These are phyloP conservation scores for Argyrosomus japonicus DNA, from an alignment of 2,113 vertebrate species.

Conservation along the genomic window DNA sequence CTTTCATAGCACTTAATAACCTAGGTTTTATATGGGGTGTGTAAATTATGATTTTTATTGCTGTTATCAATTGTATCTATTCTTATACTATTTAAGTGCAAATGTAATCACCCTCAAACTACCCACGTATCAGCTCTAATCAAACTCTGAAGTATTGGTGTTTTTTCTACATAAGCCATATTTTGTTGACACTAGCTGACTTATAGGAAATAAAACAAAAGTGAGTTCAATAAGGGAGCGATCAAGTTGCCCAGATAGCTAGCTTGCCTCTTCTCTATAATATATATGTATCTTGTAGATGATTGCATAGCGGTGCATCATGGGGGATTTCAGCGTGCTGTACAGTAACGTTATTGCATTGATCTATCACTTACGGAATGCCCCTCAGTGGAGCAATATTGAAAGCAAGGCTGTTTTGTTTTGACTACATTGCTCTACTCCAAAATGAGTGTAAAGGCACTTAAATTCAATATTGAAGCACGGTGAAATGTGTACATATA, in stretches of 20 bases:
- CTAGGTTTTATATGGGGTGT: not conserved
- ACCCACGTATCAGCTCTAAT: not conserved
- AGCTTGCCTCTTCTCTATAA: constrained; percentile 6
- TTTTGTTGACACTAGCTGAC: not conserved
- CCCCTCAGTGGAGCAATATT: constrained; percentile 29
- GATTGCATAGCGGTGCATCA: constrained; percentile 15
- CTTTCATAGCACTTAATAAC: not conserved
- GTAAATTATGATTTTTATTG: not conserved
- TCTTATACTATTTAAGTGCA: not conserved
- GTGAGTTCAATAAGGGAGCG: not conserved
- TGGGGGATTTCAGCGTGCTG: not conserved
- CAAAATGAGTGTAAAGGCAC: not conserved
- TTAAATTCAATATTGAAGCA: constrained; percentile 1
- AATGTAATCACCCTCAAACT: not conserved
- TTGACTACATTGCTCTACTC: constrained; percentile 16
- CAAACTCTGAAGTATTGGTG: not conserved
- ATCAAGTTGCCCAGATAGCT: not conserved
- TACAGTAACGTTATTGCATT: not conserved
- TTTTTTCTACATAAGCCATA: not conserved
- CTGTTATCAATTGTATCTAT: not conserved
- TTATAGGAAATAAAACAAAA: constrained; percentile 17
- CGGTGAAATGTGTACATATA: not conserved
- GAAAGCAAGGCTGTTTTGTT: constrained; percentile 2
- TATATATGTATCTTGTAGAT: constrained; percentile 24
- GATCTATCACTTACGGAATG: constrained; percentile 13